Evolutionary conservation across 1,140 invertebrate species (phyloP), one percentile per base, ranked within the genome.

Genomic region (Telenomus remus): DNA sequence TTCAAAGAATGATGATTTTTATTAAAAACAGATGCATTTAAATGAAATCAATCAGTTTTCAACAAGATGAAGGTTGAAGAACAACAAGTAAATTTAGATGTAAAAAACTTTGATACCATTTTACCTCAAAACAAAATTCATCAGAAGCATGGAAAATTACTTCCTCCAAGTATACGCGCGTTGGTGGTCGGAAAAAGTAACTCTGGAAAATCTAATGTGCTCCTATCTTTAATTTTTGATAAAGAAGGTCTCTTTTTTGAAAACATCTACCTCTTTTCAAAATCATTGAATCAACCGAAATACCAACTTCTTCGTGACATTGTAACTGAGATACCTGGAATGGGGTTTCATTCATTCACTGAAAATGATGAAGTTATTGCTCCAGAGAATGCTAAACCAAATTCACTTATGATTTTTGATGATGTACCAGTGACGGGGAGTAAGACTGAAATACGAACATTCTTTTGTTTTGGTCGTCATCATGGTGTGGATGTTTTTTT

Each of bases 221-320:
- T 86, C 12, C 68, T 76, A 54, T n/a, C 71, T 87, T 34, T 76
- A 85, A 11, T 51, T 79, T 13, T 48, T 85, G 11, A 74, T 51
- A 73, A n/a, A n/a, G n/a, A n/a, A n/a, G n/a, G n/a, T n/a, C n/a
- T n/a, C n/a, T n/a, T n/a, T n/a, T 86, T 83, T 60, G 64, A 86
- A 81, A 86, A 87, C 72, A 54, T 86, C 39, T 87, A 86, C 61
- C 15, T 87, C 3, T 86, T 84, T 74, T 84, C 82, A 37, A 87
- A 86, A 75, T 83, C 81, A 1, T 66, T 85, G 34, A 61, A 82
- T 82, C 59, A 79, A 82, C 12, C 53, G 66, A 81, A 86, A 82
- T 78, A 68, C 84, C n/a, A 81, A 83, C 66, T 71, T 76, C 68
- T 57, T 48, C 13, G 8, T 12, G 15, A 39, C 65, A 48, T 61